Conservation (phyloP, 2,888 invertebrate species). For the Drosophila crucigera region DNA sequence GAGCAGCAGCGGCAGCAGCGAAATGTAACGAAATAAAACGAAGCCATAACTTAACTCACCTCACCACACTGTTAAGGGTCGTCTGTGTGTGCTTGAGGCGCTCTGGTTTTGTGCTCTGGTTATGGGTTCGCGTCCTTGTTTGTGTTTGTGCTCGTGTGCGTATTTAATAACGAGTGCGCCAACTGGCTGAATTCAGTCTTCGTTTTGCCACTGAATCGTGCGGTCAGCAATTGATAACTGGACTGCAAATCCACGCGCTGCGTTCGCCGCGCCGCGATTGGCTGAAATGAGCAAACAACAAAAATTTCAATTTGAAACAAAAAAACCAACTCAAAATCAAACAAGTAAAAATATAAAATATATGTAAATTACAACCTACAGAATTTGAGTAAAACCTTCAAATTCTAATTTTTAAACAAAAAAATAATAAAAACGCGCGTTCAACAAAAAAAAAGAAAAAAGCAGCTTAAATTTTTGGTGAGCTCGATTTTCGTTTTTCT, state of each 20-base stretch:
- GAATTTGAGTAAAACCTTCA: constrained; percentile 2
- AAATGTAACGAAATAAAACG: neutral
- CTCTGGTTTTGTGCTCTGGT: constrained; percentile 10
- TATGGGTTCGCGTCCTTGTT: constrained; percentile 25
- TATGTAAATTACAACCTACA: neutral
- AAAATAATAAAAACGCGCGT: constrained; percentile 2
- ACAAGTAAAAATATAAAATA: neutral
- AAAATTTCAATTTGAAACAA: constrained; percentile 24
- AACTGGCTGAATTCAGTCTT: constrained; percentile 73
- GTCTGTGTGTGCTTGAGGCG: constrained; percentile 6
- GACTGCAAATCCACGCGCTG: constrained; percentile 57
- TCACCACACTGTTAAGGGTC: constrained; percentile 33
- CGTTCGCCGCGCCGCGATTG: constrained; percentile 65
- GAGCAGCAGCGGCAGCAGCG: neutral
- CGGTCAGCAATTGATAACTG: constrained; percentile 68
- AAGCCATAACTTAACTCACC: constrained; percentile 34
- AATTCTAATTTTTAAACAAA: neutral
- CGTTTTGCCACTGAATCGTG: constrained; percentile 81
- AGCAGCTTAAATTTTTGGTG: constrained; percentile 44
- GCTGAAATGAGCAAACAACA: constrained; percentile 58
- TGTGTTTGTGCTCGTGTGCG: constrained; percentile 25
- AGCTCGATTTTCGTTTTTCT: constrained; percentile 62
- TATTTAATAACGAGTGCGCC: constrained; percentile 79
- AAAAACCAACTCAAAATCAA: constrained; percentile 16
- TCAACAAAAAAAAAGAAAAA: neutral